Evolutionary conservation across 1,140 invertebrate species (phyloP).

Genomic region (Bombus confusus): DNA sequence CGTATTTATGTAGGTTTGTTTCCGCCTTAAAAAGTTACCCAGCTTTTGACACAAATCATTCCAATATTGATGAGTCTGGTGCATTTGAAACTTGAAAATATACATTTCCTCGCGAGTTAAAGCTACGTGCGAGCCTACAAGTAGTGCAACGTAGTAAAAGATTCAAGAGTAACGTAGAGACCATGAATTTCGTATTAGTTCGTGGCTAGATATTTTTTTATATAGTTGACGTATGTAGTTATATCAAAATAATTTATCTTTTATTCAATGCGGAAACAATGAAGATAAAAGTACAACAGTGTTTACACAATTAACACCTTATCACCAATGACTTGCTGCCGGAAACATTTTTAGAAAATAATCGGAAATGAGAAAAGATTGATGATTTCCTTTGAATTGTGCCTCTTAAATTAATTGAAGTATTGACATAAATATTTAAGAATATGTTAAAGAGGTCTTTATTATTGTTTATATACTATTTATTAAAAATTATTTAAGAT

Average conservation of each 20-base stretch:
- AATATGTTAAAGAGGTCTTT: too few species aligned
- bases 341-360: too few species aligned
- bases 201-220: neutral
- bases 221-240: neutral
- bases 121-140: neutral
- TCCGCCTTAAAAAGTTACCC: constrained; percentile 21
- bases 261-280: neutral
- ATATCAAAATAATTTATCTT: neutral
- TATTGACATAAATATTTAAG: too few species aligned
- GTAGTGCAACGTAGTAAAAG: neutral
- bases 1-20: neutral
- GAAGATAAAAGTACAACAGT: too few species aligned
- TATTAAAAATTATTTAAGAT: too few species aligned
- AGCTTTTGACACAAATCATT: constrained; percentile 50
- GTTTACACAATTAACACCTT: neutral
- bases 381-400: too few species aligned
- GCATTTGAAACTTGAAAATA: constrained; percentile 8
- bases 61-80: constrained; percentile 15
- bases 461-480: too few species aligned
- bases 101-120: neutral
- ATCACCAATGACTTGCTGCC: too few species aligned
- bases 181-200: neutral
- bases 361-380: too few species aligned
- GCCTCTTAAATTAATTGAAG: too few species aligned
- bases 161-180: neutral